A percentile compares a stretch with the other conserved stretches of the same genome.
phyloP scores from a whole-genome alignment of 1,140 invertebrate species.

The Pogonognathellus flavescens region DNA sequence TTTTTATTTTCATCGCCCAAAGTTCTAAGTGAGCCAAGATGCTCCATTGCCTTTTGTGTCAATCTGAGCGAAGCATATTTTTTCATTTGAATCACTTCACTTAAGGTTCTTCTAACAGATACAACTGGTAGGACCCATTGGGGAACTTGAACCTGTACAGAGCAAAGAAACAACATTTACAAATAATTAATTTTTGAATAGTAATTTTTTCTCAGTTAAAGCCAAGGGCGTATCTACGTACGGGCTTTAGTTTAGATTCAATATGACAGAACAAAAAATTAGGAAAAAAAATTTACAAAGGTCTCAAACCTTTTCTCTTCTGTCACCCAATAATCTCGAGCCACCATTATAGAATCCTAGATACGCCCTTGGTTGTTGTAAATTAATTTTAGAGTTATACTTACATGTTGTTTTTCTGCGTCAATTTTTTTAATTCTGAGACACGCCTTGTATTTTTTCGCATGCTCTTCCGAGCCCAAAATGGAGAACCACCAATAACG shows the following conservation, averaged over 20 bases:
- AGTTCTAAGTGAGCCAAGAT: neutral
- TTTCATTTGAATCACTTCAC: neutral
- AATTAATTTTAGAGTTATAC: too few species aligned
- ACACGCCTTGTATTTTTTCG: neutral
- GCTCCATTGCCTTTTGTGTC: neutral
- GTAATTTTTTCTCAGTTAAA: too few species aligned
- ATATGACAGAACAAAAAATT: too few species aligned
- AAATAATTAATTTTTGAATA: neutral
- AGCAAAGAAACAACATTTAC: neutral
- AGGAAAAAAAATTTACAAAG: too few species aligned
- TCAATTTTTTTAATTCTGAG: conserved; percentile 20
- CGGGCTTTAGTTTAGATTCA: too few species aligned
- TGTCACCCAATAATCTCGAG: too few species aligned
- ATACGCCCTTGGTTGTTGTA: too few species aligned
- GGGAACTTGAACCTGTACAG: neutral
- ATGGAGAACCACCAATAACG: conserved; percentile 29
- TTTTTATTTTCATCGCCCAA: too few species aligned
- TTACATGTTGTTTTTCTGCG: neutral
- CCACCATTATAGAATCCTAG: too few species aligned
- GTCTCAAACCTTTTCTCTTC: too few species aligned
- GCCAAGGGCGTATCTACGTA: too few species aligned
- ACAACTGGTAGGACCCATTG: conserved; percentile 29
- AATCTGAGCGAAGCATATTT: conserved; percentile 1
- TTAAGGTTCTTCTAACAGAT: neutral
- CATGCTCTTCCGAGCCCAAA: conserved; percentile 18